Base-by-base conservation (phyloP, 1,140 invertebrate genomes). In the Bombus haemorrhoidalis region DNA sequence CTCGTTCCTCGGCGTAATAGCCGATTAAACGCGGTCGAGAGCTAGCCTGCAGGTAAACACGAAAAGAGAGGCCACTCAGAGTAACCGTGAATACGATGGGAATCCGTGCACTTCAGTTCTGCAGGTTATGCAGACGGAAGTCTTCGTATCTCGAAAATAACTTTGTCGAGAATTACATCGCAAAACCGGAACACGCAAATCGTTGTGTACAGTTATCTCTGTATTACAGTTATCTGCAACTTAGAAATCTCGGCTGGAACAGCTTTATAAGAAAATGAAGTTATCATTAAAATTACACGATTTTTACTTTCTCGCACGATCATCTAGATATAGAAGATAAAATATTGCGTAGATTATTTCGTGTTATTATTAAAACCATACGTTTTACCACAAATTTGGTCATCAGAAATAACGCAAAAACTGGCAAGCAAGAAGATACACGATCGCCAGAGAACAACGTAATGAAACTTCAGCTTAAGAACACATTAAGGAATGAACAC, bases 1-100 rank as follows among this genome's bases (percentile, higher is more conserved):
- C 41, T 80, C 81, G 57, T 81, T 41, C 37, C 25, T 41, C 53
- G 74, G 71, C 74, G 74, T 87, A 88, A 87, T 78, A 81, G 71
- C 69, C 81, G 74, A 59, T 88, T 87, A 75, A 88, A 73, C 86
- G 74, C 28, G n/a, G 75, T 75, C 74, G 74, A 66, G 66, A 66
- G 53, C 15, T 57, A 12, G 39, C 57, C 69, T 32, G 68, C 22
- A 41, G 57, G 57, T 64, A 82, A 82, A 75, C 72, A 75, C 39
- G 22, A 41, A 34, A 66, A 82, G 34, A 82, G 39, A 57, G 32
- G 57, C 47, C n/a, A 18, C 15, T 69, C 41, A 1, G 13, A 28
- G 37, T 22, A 15, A 18, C 41, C 62, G 41, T 8, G 25, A 43
- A 43, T 66, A 10, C 43, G 39, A 62, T 18, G 8, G 18, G 9